Percentiles rank a stretch among this genome's conserved stretches.
These are phyloP conservation scores for Plebejus argus DNA, from an alignment of 2,888 invertebrate genomes.

Conservation along the genomic window DNA sequence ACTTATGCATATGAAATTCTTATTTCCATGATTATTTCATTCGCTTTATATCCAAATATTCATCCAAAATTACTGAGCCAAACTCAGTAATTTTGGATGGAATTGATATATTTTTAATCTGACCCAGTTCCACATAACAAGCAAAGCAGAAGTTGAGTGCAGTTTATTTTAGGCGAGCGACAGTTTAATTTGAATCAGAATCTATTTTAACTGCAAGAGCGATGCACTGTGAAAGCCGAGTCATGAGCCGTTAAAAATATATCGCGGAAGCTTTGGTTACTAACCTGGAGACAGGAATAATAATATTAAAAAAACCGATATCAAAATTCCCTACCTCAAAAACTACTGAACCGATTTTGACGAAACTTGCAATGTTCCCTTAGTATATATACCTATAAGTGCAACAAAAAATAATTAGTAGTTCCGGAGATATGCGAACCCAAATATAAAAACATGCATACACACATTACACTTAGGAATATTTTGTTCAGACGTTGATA, in stretches of 20 bases:
- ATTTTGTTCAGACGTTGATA: too few species aligned
- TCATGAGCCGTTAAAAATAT: constrained; percentile 49
- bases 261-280: constrained; percentile 46
- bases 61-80: too few species aligned
- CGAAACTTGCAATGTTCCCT: too few species aligned
- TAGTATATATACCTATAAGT: too few species aligned
- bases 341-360: too few species aligned
- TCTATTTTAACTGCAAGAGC: constrained; percentile 61
- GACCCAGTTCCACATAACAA: constrained; percentile 27
- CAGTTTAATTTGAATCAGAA: constrained; percentile 38
- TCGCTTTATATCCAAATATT: too few species aligned
- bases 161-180: constrained; percentile 39
- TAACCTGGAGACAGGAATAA: neutral
- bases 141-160: constrained; percentile 28
- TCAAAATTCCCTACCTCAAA: too few species aligned
- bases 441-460: too few species aligned
- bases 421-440: too few species aligned
- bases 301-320: too few species aligned
- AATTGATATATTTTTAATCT: neutral
- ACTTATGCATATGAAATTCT: neutral
- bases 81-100: neutral
- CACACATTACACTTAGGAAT: too few species aligned
- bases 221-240: constrained; percentile 59
- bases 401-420: too few species aligned
- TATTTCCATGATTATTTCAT: neutral